Percentiles rank a stretch among this genome's conserved stretches.
These are phyloP conservation scores for Laticauda colubrina DNA, from an alignment of 2,113 vertebrate genomes.

Conservation along the genomic window DNA sequence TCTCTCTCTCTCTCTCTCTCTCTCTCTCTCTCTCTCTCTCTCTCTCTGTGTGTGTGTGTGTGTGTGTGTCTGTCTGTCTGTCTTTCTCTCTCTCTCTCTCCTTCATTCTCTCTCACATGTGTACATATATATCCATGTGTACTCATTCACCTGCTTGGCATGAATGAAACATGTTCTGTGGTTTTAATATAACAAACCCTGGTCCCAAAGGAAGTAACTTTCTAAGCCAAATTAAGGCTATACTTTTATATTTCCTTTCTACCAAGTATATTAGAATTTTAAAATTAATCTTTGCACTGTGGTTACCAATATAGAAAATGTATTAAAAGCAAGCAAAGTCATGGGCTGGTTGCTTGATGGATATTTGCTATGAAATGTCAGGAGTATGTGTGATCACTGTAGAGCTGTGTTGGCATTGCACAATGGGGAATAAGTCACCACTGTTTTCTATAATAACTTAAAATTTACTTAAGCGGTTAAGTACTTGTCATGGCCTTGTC, in stretches of 20 bases:
- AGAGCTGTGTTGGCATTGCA: neutral
- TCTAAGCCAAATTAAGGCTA: constrained; percentile 7
- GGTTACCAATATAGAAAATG: neutral
- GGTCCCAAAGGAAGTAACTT: neutral
- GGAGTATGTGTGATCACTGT: neutral
- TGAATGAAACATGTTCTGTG: constrained; percentile 8
- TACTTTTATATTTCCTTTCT: neutral
- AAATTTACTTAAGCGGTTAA: neutral
- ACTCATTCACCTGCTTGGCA: neutral
- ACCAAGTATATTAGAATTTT: neutral
- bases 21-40: neutral
- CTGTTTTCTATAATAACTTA: neutral
- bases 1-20: neutral
- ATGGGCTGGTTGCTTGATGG: neutral
- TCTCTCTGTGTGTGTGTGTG: neutral
- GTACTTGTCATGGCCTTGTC: neutral
- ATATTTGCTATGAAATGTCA: neutral
- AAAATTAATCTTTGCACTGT: neutral
- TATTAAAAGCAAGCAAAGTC: constrained; percentile 8
- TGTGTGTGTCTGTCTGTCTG: too few relatives aligned
- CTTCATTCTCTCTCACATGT: too few relatives aligned
- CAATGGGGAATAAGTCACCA: neutral
- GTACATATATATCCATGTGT: too few relatives aligned
- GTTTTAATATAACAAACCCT: constrained; percentile 12
- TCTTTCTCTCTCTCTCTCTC: neutral